Evolutionary conservation across 2,113 vertebrate genomes (phyloP).

Genomic region (Chinchilla lanigera): DNA sequence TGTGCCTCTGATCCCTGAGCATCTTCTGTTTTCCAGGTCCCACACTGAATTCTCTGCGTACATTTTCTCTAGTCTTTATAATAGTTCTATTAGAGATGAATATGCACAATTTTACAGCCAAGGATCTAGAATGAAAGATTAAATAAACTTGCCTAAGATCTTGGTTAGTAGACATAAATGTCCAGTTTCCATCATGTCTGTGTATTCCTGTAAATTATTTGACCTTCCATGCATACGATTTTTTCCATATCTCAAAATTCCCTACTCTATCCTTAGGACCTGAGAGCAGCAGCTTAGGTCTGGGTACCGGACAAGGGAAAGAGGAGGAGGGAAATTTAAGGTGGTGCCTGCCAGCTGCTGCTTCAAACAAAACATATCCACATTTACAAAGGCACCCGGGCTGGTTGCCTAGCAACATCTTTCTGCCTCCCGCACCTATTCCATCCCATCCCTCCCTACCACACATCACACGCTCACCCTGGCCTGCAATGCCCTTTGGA

Average conservation of each 20-base stretch:
- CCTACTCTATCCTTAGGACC: background rate
- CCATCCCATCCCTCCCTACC: background rate
- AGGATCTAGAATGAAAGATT: background rate
- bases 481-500: background rate
- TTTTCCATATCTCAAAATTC: background rate
- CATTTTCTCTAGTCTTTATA: background rate
- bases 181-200: background rate
- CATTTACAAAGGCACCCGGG: conserved; percentile 43
- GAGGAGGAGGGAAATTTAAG: conserved; percentile 21
- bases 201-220: background rate
- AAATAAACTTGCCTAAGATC: background rate
- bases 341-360: conserved; percentile 61
- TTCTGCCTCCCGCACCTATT: conserved; percentile 50
- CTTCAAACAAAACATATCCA: conserved; percentile 66
- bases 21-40: background rate
- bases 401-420: conserved; percentile 75
- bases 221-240: background rate
- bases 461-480: background rate
- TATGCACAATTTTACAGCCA: background rate
- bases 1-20: background rate
- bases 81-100: background rate
- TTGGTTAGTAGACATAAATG: background rate
- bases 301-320: conserved; percentile 9
- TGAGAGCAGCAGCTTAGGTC: background rate
- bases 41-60: background rate